Percentiles rank a stretch among this genome's conserved stretches.
These are phyloP conservation scores for Tenthredo distinguenda DNA, from an alignment of 2,888 invertebrate genomes.

Conservation along the genomic window DNA sequence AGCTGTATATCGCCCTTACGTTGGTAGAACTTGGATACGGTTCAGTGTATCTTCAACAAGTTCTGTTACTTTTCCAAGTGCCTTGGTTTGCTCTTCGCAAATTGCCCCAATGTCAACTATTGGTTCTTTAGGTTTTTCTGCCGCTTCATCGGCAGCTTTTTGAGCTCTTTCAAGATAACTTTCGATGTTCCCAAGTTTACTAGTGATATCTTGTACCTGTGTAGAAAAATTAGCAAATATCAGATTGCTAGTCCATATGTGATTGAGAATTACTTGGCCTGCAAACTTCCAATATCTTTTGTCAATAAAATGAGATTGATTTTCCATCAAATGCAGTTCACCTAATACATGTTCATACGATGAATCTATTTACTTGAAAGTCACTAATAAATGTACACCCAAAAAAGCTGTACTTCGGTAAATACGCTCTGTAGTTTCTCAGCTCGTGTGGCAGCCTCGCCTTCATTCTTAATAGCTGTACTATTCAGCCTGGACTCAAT, in stretches of 20 bases:
- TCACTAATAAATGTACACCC: background rate
- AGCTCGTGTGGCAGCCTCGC: constrained; percentile 59
- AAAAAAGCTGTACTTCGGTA: constrained; percentile 58
- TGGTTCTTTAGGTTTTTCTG: constrained; percentile 57
- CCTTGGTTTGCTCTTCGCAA: constrained; percentile 65
- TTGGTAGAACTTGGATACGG: constrained; percentile 57
- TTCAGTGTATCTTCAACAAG: constrained; percentile 61
- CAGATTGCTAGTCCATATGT: background rate
- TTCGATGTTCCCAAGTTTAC: constrained; percentile 64
- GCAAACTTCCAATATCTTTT: background rate
- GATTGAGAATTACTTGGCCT: background rate
- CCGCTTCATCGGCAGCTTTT: constrained; percentile 61
- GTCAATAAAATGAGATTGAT: constrained; percentile 10
- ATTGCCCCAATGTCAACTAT: constrained; percentile 57
- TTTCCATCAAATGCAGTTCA: constrained; percentile 13
- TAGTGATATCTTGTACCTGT: constrained; percentile 66
- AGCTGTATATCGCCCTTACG: background rate
- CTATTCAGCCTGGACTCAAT: constrained; percentile 64
- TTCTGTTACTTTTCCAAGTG: constrained; percentile 67
- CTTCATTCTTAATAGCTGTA: constrained; percentile 57
- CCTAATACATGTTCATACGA: background rate
- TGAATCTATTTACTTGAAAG: constrained; percentile 2
- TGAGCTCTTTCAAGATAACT: constrained; percentile 63
- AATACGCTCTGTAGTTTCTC: constrained; percentile 60
- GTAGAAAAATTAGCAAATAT: background rate